Conservation (phyloP, 92 coral and sea anemone species). For the Plumapathes pennacea region DNA sequence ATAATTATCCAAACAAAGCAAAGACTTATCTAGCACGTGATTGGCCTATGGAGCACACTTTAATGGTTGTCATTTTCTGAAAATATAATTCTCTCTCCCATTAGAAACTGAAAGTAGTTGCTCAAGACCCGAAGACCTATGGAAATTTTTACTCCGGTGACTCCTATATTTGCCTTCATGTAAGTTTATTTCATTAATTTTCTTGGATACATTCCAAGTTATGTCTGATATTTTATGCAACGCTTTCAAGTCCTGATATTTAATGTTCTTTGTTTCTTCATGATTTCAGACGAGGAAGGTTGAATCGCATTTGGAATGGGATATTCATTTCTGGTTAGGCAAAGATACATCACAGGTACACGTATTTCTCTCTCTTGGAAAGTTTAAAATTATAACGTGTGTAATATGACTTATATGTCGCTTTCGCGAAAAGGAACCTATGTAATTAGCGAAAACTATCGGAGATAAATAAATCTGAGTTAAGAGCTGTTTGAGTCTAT, state of each 20-base stretch:
- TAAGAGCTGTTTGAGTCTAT: background rate
- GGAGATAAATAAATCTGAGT: too few species aligned
- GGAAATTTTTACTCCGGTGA: conserved; percentile 96
- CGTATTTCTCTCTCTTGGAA: too few species aligned
- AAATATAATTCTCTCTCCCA: background rate
- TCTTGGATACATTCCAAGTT: too few species aligned
- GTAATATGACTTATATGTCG: too few species aligned
- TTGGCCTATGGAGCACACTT: too few species aligned
- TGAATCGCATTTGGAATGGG: conserved; percentile 86
- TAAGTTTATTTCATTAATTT: conserved; percentile 19
- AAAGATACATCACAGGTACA: conserved; percentile 84
- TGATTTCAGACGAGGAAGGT: conserved; percentile 66
- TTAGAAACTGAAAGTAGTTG: conserved; percentile 92
- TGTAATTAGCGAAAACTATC: too few species aligned
- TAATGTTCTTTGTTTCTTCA: background rate
- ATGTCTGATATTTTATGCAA: background rate
- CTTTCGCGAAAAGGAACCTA: too few species aligned
- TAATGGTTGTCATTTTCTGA: too few species aligned
- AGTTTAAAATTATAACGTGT: too few species aligned
- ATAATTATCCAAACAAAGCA: too few species aligned
- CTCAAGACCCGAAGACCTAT: conserved; percentile 76
- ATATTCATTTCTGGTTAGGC: conserved; percentile 98
- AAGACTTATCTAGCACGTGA: too few species aligned
- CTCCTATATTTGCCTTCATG: conserved; percentile 85
- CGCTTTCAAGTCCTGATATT: background rate